Percentiles rank a stretch among this genome's conserved stretches.
Evolutionary conservation across 2,797 vertebrate genomes (phyloP).

Genomic region (Prunella strophiata): DNA sequence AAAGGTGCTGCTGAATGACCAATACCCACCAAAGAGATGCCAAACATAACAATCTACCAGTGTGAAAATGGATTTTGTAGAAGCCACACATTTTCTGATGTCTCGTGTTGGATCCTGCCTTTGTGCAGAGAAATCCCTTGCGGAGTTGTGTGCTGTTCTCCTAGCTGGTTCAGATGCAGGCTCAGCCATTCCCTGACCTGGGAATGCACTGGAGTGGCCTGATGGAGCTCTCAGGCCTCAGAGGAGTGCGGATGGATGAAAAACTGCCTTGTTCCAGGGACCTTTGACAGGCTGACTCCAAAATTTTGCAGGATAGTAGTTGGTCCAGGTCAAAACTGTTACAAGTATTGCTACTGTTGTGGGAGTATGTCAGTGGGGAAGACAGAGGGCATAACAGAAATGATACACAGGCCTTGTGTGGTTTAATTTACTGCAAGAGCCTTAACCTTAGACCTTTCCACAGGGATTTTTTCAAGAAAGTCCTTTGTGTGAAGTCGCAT

Average conservation of each 20-base stretch:
- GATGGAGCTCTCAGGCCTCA: neutral
- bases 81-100: rapidly evolving
- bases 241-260: neutral
- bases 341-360: neutral
- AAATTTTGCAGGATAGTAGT: no score
- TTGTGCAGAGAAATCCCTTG: neutral
- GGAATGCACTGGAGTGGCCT: neutral
- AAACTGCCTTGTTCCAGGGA: neutral
- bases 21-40: neutral
- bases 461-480: neutral
- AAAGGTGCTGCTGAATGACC: neutral
- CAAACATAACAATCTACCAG: neutral
- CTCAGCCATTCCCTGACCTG: neutral
- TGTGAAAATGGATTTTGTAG: neutral
- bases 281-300: neutral
- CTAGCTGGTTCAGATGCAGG: neutral
- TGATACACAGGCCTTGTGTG: neutral
- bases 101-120: rapidly evolving
- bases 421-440: neutral
- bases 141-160: neutral
- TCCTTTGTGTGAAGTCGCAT: neutral
- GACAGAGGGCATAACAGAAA: neutral
- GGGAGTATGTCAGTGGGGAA: neutral
- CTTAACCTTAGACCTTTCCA: neutral
- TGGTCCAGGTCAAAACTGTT: neutral